Evolutionary conservation across 2,888 invertebrate genomes (phyloP), one percentile per base, ranked within the genome.

Genomic region (Noctua janthina): DNA sequence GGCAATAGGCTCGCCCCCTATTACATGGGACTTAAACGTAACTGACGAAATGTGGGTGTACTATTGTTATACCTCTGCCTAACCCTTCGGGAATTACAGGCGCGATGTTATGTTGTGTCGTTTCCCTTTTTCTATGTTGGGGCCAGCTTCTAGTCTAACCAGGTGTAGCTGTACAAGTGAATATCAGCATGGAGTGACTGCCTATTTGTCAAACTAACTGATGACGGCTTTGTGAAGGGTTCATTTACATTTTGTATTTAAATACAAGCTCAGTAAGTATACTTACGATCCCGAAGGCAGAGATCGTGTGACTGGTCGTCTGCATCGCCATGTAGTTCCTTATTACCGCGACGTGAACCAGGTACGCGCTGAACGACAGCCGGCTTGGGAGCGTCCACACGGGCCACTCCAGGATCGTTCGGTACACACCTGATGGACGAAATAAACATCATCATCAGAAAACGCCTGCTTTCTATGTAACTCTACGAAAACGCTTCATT

Each of bases 371-470:
- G 88, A 89, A 92, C 1, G 89, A 85, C 3, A 92, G 85, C 3
- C 89, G 81, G 76, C 90, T 90, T 0, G 87, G 69, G 6, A 75
- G 43, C 4, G 79, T 83, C 93, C 92, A 94, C 13, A 86, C 87
- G 0, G 74, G 67, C 92, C 93, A 93, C 76, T 92, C 92, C 10
- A 93, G 49, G 0, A 93, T 29, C 0, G 90, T 67, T 0, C 93
- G 89, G 86, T 91, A 92, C 0, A 91, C 1, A 2, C 73, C 93
- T 93, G 89, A 87, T 49, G 20, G 20, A 29, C 23, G 17, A 78
- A 66, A 67, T 17, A 35, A 29, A 13, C 2, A 46, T 6, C 8
- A 69, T 43, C 51, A 43, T 20, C 13, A 4, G 5, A 6, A 59
- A n/a, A n/a, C 59, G n/a, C 5, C 59, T n/a, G 13, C 59, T n/a